Evolutionary conservation across 2,113 vertebrate genomes (phyloP), one percentile per base, ranked within the genome.

Genomic region (Gasterosteus nipponicus): DNA sequence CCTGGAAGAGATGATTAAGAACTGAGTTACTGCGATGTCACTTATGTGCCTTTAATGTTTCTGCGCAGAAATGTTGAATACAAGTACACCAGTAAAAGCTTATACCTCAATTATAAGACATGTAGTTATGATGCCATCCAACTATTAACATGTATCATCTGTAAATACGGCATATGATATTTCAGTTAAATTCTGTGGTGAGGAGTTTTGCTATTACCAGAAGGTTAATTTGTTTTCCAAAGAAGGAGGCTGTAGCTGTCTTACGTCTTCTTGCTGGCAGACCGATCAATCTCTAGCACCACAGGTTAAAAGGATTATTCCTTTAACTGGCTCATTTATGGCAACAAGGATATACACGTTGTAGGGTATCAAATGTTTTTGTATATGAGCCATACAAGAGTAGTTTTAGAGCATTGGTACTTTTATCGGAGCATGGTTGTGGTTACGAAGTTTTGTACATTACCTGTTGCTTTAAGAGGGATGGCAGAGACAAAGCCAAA

Each of bases 291-390:
- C 83, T 85, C 75, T 81, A 82, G 80, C 82, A 83, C 39, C 76
- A 67, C 71, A 81, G 81, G 86, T 89, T 84, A 70, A 77, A 79
- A 76, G 69, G 70, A 83, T 85, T 86, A 71, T 85, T 85, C 80
- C 85, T 83, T 83, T 78, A 79, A 81, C 79, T 63, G 75, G 79
- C 79, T 85, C 87, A 87, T 85, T 85, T 80, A 83, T 83, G 71
- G 85, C 31, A 81, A 83, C 80, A 63, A 51, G 65, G 65, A 87
- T 77, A 39, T 59, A 75, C 31, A 47, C 78, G 22, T 86, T 65
- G 31, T 58, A 71, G 70, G 68, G 57, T 76, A 86, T 74, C 73
- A 88, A 71, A 67, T 75, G 57, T 82, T 78, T 79, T 60, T 70
- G 61, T 68, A 80, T 76, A 86, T 70, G 78, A 86, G 73, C 62